Percentiles rank a stretch among this genome's conserved stretches.
These are phyloP conservation scores for Capra hircus DNA, from an alignment of 2,113 vertebrate genomes.

Conservation along the genomic window DNA sequence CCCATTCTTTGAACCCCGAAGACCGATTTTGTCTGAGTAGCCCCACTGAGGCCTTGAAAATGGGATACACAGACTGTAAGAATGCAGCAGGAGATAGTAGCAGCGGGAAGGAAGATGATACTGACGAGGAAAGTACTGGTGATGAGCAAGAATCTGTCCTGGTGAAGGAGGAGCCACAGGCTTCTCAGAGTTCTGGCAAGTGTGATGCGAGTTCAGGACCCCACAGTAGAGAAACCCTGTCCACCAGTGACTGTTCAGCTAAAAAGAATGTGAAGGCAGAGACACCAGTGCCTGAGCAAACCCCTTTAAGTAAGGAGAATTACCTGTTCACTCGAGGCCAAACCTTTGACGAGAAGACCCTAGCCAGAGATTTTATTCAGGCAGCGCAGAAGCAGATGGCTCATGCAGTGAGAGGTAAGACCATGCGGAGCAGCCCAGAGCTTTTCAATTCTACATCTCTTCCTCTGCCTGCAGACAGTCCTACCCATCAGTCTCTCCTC, in stretches of 20 bases:
- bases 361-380: slow-evolving; percentile 86
- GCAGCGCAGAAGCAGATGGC: slow-evolving; percentile 82
- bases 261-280: slow-evolving; percentile 76
- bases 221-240: rapidly evolving
- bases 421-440: slow-evolving; percentile 79
- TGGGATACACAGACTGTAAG: slow-evolving; percentile 77
- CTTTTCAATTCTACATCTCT: slow-evolving; percentile 67
- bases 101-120: slow-evolving; percentile 71
- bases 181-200: slow-evolving; percentile 22
- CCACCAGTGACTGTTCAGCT: not conserved
- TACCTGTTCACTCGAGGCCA: slow-evolving; percentile 37
- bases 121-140: slow-evolving; percentile 66
- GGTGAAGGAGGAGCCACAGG: slow-evolving; percentile 76
- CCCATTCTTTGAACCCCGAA: slow-evolving; percentile 75
- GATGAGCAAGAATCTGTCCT: slow-evolving; percentile 56
- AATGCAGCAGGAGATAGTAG: slow-evolving; percentile 51
- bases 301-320: slow-evolving; percentile 66
- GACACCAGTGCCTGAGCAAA: slow-evolving; percentile 55
- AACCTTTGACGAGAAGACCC: slow-evolving; percentile 46
- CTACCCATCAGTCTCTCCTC: slow-evolving; percentile 74
- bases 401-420: slow-evolving; percentile 80
- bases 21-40: slow-evolving; percentile 67
- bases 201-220: not conserved
- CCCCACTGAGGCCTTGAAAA: slow-evolving; percentile 72
- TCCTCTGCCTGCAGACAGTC: slow-evolving; percentile 50